A percentile compares a stretch with the other conserved stretches of the same genome.
Evolutionary conservation across 2,888 invertebrate genomes (phyloP).

Genomic region (Ctenicera cuprea): DNA sequence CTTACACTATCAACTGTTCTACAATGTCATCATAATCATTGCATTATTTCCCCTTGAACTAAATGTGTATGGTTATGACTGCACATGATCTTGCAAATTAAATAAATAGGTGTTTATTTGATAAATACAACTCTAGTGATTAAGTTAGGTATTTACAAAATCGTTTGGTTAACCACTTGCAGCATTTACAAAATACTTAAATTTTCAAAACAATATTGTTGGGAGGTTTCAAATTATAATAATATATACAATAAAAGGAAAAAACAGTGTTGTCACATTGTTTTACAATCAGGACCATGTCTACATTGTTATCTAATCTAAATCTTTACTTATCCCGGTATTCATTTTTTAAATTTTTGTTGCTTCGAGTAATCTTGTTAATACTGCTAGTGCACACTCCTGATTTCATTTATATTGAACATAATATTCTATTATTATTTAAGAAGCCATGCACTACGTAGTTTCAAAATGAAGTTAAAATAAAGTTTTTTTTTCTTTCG

Average conservation of each 20-base stretch:
- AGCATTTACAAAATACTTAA: conserved; percentile 43
- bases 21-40: conserved; percentile 59
- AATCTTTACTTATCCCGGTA: conserved; percentile 1
- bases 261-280: conserved; percentile 11
- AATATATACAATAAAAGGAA: conserved; percentile 31
- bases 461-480: neutral
- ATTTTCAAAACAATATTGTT: neutral
- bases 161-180: conserved; percentile 52
- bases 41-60: conserved; percentile 60
- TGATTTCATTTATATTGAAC: conserved; percentile 14
- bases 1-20: conserved; percentile 62
- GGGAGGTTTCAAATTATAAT: neutral
- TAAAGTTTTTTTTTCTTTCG: too few relatives aligned
- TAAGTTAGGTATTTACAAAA: conserved; percentile 65
- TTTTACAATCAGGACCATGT: neutral
- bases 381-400: conserved; percentile 37
- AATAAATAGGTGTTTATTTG: conserved; percentile 64
- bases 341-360: too few relatives aligned
- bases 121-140: conserved; percentile 63
- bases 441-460: conserved; percentile 21
- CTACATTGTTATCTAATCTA: conserved; percentile 2
- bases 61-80: conserved; percentile 61
- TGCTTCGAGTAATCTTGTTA: conserved; percentile 26
- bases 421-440: neutral
- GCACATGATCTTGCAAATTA: conserved; percentile 63